Evolutionary conservation across 2,888 invertebrate genomes (phyloP).

Genomic region (Macrosiphum euphorbiae): DNA sequence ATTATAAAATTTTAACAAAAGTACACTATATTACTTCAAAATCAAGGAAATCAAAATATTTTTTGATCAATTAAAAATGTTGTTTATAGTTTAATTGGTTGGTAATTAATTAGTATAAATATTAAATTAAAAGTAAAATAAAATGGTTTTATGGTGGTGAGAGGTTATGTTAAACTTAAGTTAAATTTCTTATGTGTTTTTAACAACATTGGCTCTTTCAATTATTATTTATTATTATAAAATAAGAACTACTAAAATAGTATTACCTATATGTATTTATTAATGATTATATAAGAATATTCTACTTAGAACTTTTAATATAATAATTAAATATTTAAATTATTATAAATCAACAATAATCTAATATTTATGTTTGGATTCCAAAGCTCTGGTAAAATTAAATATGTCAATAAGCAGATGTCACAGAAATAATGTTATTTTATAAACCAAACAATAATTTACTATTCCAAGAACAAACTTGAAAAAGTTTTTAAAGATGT

Average conservation of each 20-base stretch:
- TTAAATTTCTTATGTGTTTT: not conserved
- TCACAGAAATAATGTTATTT: slow-evolving; percentile 54
- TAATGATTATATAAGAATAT: not conserved
- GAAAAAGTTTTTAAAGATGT: slow-evolving; percentile 97
- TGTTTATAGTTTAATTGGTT: not conserved
- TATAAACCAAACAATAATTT: slow-evolving; percentile 68
- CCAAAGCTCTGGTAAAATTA: not conserved
- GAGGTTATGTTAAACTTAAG: not conserved
- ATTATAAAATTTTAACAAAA: not conserved
- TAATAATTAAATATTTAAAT: not conserved
- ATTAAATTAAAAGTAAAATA: not conserved
- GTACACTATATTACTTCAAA: not conserved
- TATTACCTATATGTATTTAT: not conserved
- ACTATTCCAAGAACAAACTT: slow-evolving; percentile 78
- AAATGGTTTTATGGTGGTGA: not conserved
- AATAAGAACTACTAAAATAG: not conserved
- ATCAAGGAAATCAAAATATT: not conserved
- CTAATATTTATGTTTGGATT: not conserved
- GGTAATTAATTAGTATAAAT: not conserved
- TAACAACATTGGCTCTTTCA: not conserved
- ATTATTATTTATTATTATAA: not conserved
- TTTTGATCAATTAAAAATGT: too few relatives aligned
- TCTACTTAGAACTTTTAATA: too few relatives aligned
- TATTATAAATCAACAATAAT: not conserved
- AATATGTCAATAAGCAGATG: slow-evolving; percentile 42